Base-by-base conservation (phyloP, 2,797 vertebrate genomes). In the Silurus aristotelis region DNA sequence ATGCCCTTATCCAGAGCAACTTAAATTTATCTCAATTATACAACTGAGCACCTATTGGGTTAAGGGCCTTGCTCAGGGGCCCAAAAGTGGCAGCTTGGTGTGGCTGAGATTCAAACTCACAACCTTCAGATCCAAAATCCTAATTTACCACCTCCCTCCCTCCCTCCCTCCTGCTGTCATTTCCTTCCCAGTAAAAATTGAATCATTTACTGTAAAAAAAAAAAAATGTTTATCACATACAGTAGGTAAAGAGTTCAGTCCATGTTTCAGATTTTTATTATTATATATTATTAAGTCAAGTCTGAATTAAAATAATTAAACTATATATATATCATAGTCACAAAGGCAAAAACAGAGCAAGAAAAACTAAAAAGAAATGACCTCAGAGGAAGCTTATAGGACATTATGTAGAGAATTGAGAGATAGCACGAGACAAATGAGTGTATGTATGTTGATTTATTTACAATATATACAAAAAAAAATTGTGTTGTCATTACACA, bases 361-460 rank as follows among this genome's bases (percentile, higher is more conserved):
- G 2, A 19, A 17, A 38, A 38, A 4, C 38, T 38, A 17, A 17
- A 68, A 43, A 73, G 5, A 73, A 25, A 75, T 48, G 46, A 52
- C 15, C 4, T 9, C 7, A 46, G 19, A 3, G 43, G 7, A 70
- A 10, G 9, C 46, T 71, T 22, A 12, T 72, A 20, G 52, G 6
- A 63, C n/a, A 63, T 43, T 7, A 46, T 25, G 15, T 2, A 14
- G 31, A 22, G 58, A 79, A 80, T 48, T 10, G 48, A 10, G 6
- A 55, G 15, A 9, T 25, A 64, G 14, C 43, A 52, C 8, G 63
- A 7, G 31, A 83, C 19, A 72, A 76, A 20, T 48, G 43, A 78
- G 83, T 75, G 86, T 92, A 93, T 92, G 88, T 91, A 93, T 92
- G 89, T 91, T 78, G 60, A 89, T 95, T 95, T 95, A 96, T 95